Conservation (phyloP, 2,888 invertebrate species). For the Rugalucina vietnamica region DNA sequence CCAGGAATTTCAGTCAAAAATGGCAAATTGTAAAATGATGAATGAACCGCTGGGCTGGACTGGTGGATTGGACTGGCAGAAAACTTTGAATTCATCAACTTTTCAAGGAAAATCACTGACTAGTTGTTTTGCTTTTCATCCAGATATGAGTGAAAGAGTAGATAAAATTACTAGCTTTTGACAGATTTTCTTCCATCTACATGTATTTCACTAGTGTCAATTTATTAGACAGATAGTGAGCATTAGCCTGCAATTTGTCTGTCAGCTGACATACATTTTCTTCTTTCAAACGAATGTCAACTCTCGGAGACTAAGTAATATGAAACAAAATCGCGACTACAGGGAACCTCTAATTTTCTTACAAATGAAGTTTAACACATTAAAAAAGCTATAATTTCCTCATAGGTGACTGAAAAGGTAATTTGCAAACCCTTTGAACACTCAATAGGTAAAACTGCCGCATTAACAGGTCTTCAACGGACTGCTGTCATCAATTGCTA, state of each 20-base stretch:
- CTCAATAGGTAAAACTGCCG: background rate
- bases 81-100: too few species aligned
- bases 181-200: too few species aligned
- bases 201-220: too few species aligned
- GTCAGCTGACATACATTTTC: background rate
- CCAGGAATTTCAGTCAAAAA: background rate
- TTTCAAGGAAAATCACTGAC: too few species aligned
- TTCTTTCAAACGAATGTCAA: background rate
- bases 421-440: slow-evolving; percentile 10
- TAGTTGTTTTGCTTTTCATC: too few species aligned
- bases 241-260: background rate
- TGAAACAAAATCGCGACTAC: background rate
- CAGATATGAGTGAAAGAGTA: too few species aligned
- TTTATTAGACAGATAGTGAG: too few species aligned
- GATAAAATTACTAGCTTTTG: too few species aligned
- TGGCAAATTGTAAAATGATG: background rate
- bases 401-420: background rate
- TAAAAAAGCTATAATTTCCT: background rate
- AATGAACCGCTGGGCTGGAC: background rate
- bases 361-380: slow-evolving; percentile 3
- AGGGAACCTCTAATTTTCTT: background rate
- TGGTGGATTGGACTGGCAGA: too few species aligned
- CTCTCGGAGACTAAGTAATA: background rate
- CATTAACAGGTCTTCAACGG: background rate
- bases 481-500: background rate